Conservation (phyloP, 1,140 invertebrate species). For the Aphidius ervi region DNA sequence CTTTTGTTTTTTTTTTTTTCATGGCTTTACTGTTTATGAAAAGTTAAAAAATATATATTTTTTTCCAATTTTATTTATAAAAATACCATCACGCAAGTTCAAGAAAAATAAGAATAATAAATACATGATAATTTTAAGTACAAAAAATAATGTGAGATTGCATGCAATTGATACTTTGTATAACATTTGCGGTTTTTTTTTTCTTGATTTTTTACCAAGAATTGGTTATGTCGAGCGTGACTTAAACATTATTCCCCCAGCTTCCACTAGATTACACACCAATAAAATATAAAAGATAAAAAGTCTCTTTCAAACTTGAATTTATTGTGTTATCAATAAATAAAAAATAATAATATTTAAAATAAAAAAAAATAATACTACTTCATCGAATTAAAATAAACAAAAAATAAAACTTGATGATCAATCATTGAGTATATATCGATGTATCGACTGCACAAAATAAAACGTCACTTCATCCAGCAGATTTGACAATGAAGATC, state of each 20-base stretch:
- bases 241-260: neutral
- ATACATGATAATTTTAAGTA: neutral
- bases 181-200: neutral
- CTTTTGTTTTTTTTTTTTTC: neutral
- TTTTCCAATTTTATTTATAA: neutral
- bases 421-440: too few relatives aligned
- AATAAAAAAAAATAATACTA: too few relatives aligned
- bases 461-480: too few relatives aligned
- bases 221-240: neutral
- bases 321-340: neutral
- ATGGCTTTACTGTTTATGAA: neutral
- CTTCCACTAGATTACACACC: neutral
- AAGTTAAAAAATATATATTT: neutral
- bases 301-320: neutral
- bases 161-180: conserved; percentile 11
- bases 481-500: too few relatives aligned
- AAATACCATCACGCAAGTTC: neutral
- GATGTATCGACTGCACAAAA: too few relatives aligned
- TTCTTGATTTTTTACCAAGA: neutral
- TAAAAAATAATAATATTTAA: too few relatives aligned
- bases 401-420: too few relatives aligned
- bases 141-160: neutral
- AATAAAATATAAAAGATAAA: neutral
- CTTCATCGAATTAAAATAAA: too few relatives aligned
- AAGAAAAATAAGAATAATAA: too few relatives aligned